Base-by-base conservation (phyloP, 2,797 vertebrate species). In the Chaenodraco wilsoni region DNA sequence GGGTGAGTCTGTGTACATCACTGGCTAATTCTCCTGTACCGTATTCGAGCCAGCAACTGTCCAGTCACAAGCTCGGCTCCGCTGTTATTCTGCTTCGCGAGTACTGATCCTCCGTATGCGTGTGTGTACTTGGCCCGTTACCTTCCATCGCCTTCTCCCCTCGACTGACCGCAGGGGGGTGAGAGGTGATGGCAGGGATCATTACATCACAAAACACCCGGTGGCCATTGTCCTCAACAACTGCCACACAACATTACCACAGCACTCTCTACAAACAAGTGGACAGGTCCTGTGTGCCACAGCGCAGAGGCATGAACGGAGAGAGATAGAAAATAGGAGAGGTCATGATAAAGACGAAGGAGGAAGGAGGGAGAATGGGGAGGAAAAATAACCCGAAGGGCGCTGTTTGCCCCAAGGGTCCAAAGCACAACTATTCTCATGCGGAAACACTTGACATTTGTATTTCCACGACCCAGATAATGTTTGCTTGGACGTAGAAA, bases 201-300 rank as follows among this genome's bases (percentile, higher is more conserved):
- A 90, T 91, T 84, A 84, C 90, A 92, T 88, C 91, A 92, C 80
- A 88, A 78, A 90, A 64, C 19, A 77, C 82, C 91, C 81, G n/a
- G 45, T 69, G 79, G 91, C 87, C 87, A 91, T 78, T 73, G 89
- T 83, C 81, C 88, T 90, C 82, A 59, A 91, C 84, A 79, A 79
- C 90, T 95, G 94, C 85, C 93, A 94, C 73, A 75, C 57, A 78
- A 46, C 11, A 89, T 96, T 89, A 95, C 41, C 59, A 60, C 81
- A 76, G 78, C 31, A 9, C 44, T 69, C 56, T 13, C 74, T 72
- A 10, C 59, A 87, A 74, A 46, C 61, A 51, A 90, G 76, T n/a
- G 77, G 84, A 81, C 70, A 83, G 82, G 68, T 71, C 76, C 50
- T 74, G 49, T 83, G 84, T 78, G 82, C 62, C 77, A 84, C 49